phyloP scores from a whole-genome alignment of 2,113 vertebrate genomes.

The Sinocyclocheilus anshuiensis region DNA sequence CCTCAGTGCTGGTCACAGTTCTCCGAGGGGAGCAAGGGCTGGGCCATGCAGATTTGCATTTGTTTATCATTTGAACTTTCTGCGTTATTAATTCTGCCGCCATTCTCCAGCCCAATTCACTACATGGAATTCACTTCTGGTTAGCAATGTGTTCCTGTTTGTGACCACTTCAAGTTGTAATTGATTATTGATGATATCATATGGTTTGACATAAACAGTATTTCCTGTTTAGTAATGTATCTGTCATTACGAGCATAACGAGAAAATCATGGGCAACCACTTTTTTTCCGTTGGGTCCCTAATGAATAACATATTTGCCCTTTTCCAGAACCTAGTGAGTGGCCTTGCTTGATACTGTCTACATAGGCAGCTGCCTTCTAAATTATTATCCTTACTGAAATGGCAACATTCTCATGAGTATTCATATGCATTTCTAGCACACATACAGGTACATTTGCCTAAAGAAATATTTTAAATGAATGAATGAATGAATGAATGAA shows the following conservation, averaged over 20 bases:
- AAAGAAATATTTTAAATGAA: too few relatives aligned
- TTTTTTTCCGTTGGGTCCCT: not conserved
- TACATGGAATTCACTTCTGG: not conserved
- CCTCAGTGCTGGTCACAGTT: slow-evolving; percentile 34
- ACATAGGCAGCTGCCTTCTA: not conserved
- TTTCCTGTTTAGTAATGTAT: slow-evolving; percentile 22
- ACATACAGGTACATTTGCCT: too few relatives aligned
- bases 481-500: too few relatives aligned
- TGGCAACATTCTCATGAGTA: too few relatives aligned
- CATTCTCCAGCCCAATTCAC: slow-evolving; percentile 20
- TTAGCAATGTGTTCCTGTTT: slow-evolving; percentile 12
- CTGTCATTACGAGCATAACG: not conserved
- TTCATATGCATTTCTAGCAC: too few relatives aligned
- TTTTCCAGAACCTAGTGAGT: not conserved
- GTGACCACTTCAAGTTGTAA: not conserved
- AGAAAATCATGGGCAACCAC: slow-evolving; percentile 3
- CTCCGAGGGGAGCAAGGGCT: slow-evolving; percentile 34
- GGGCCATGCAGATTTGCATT: slow-evolving; percentile 53
- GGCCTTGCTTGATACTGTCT: not conserved
- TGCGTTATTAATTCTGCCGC: slow-evolving; percentile 45
- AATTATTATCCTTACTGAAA: too few relatives aligned
- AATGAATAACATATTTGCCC: slow-evolving; percentile 11
- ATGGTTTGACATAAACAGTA: slow-evolving; percentile 28
- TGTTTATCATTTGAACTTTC: slow-evolving; percentile 58
- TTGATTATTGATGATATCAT: slow-evolving; percentile 17